Base-by-base conservation (phyloP, 2,888 invertebrate genomes). In the Drosophila algonquin region DNA sequence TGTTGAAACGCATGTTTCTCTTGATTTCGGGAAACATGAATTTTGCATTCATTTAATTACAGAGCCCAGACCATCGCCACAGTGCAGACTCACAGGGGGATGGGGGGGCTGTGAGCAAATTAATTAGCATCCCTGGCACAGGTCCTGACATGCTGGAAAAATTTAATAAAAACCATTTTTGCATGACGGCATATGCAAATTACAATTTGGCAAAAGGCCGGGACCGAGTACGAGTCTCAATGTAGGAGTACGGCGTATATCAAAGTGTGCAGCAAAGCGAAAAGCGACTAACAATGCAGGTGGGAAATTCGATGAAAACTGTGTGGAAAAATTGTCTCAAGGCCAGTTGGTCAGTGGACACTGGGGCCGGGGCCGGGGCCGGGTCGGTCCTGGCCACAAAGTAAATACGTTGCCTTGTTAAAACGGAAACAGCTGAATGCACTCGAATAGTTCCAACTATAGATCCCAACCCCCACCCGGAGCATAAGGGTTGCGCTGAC, bases 11-110 rank as follows among this genome's bases (percentile, higher is more conserved):
- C 90, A 78, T 77, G 79, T 76, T 55, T 73, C 50, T 57, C 35
- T 73, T 77, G 77, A 89, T 89, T 85, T 85, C 71, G 79, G 73
- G 72, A 81, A 87, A 90, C 90, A 90, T 80, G 88, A 77, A 70
- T 83, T 80, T 90, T 77, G 89, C 90, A 90, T 90, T 90, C 90
- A 81, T 77, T 90, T 90, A 90, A 90, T 90, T 90, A 83, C 77
- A 76, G 72, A 55, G 40, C n/a, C n/a, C 40, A 30, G 30, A 8
- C 30, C 30, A 30, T 8, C 30, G 30, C 8, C 27, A 7, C 27
- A 40, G 40, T n/a, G 40, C 40, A n/a, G 40, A 40, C 40, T 40
- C 40, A 40, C 40, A 40, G 51, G 35, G 6, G 24, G 16, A 7
- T 21, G 27, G 21, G 12, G 24, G 30, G 54, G 30, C 12, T n/a